Conservation (phyloP, 1,140 invertebrate species). For the Musca domestica region DNA sequence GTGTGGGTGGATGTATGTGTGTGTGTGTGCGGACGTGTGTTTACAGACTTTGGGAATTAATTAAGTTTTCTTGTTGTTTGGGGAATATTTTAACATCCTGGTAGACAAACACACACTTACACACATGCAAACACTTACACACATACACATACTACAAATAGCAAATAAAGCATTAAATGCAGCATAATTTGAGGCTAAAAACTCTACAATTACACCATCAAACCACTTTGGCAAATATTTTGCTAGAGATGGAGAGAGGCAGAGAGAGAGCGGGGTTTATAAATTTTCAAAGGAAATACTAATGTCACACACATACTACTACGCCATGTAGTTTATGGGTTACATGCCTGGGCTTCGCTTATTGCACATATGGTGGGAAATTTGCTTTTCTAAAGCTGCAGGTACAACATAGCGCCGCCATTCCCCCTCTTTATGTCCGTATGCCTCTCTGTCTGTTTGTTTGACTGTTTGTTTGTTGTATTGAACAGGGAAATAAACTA, state of each 20-base stretch:
- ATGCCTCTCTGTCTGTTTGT: too few species aligned
- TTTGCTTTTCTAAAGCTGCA: too few species aligned
- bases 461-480: too few species aligned
- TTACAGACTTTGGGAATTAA: conserved; percentile 5
- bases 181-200: conserved; percentile 13
- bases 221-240: neutral
- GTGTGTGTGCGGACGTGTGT: neutral
- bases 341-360: neutral
- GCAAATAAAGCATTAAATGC: conserved; percentile 8
- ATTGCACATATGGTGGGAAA: neutral
- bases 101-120: neutral
- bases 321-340: neutral
- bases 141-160: neutral
- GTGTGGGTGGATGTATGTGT: too few species aligned
- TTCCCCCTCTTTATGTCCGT: too few species aligned
- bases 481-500: too few species aligned
- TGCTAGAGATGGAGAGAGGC: neutral
- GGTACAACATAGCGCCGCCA: too few species aligned
- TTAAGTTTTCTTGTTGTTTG: conserved; percentile 16
- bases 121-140: neutral
- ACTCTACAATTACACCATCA: neutral
- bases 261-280: too few species aligned
- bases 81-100: neutral
- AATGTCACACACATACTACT: neutral
- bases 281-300: too few species aligned